A percentile compares a stretch with the other conserved stretches of the same genome.
These are phyloP conservation scores for Drosophila tanythrix DNA, from an alignment of 2,888 invertebrate species.

Conservation along the genomic window DNA sequence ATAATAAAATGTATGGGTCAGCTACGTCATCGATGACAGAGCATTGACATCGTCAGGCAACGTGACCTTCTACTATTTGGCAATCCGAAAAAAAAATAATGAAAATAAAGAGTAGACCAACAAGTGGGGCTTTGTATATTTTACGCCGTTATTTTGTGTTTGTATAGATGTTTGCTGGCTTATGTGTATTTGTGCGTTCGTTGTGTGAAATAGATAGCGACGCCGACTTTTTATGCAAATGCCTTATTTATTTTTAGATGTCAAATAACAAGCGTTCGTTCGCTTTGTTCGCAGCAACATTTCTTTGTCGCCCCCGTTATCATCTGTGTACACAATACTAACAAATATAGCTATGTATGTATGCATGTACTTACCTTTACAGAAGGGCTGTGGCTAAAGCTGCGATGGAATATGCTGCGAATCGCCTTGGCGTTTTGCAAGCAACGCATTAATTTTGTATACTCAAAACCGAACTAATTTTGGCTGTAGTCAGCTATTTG, in stretches of 20 bases:
- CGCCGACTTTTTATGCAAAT: conserved; percentile 57
- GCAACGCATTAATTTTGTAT: conserved; percentile 58
- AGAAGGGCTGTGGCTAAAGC: conserved; percentile 22
- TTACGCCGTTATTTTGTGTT: conserved; percentile 8
- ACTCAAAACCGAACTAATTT: not conserved
- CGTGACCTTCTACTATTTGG: conserved; percentile 62
- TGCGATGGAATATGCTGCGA: conserved; percentile 40
- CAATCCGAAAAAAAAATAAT: conserved; percentile 4
- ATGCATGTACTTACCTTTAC: conserved; percentile 50
- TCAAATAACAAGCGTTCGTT: conserved; percentile 26
- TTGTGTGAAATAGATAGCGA: conserved; percentile 8
- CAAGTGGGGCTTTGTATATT: conserved; percentile 57
- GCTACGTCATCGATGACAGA: conserved; percentile 37
- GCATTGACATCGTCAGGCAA: conserved; percentile 45
- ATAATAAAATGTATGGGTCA: conserved; percentile 8
- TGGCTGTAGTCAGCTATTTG: not conserved
- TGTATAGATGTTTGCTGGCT: not conserved
- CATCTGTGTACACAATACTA: not conserved
- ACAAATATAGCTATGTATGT: not conserved
- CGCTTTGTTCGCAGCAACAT: conserved; percentile 31
- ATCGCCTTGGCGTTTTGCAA: conserved; percentile 42
- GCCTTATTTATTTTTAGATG: conserved; percentile 61
- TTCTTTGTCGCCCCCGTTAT: conserved; percentile 14
- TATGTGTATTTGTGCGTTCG: conserved; percentile 21
- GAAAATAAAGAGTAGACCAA: conserved; percentile 42